Evolutionary conservation across 2,113 vertebrate species (phyloP).

Genomic region (Scartelaos histophorus): DNA sequence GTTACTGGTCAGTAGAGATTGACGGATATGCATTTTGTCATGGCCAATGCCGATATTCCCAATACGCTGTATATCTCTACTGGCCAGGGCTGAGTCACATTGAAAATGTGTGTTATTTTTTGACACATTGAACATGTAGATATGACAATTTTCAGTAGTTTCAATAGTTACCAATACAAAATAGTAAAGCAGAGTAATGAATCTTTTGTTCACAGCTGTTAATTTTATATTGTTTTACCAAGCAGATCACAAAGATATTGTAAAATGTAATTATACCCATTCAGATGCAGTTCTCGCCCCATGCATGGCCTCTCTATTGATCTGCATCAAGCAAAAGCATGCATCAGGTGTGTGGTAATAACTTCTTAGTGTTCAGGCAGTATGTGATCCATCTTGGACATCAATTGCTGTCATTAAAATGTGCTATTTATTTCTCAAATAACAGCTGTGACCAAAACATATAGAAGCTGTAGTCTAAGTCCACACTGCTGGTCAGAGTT

Average conservation of each 20-base stretch:
- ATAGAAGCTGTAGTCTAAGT: slow-evolving; percentile 8
- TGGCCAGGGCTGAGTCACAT: no score
- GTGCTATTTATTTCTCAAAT: background rate
- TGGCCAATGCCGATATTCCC: no score
- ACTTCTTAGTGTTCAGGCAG: slow-evolving; percentile 11
- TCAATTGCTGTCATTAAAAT: slow-evolving; percentile 13
- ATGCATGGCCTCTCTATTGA: slow-evolving; percentile 55
- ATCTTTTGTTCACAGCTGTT: slow-evolving; percentile 37
- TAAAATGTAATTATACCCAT: slow-evolving; percentile 35
- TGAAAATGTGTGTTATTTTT: background rate
- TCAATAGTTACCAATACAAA: background rate
- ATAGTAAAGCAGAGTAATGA: slow-evolving; percentile 2
- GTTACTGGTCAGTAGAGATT: background rate
- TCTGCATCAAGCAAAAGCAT: slow-evolving; percentile 64
- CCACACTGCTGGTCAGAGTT: slow-evolving; percentile 5
- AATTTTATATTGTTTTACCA: slow-evolving; percentile 6
- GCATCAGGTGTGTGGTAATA: slow-evolving; percentile 41
- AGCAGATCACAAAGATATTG: slow-evolving; percentile 31
- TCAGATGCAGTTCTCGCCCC: slow-evolving; percentile 53
- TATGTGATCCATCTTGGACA: slow-evolving; percentile 34
- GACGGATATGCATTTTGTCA: no score
- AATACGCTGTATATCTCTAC: no score
- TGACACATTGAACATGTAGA: no score
- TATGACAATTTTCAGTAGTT: no score
- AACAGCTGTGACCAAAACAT: slow-evolving; percentile 47